A percentile compares a stretch with the other conserved stretches of the same genome.
Evolutionary conservation across 92 coral and sea anemone species (phyloP).

Genomic region (Siderastrea radians): DNA sequence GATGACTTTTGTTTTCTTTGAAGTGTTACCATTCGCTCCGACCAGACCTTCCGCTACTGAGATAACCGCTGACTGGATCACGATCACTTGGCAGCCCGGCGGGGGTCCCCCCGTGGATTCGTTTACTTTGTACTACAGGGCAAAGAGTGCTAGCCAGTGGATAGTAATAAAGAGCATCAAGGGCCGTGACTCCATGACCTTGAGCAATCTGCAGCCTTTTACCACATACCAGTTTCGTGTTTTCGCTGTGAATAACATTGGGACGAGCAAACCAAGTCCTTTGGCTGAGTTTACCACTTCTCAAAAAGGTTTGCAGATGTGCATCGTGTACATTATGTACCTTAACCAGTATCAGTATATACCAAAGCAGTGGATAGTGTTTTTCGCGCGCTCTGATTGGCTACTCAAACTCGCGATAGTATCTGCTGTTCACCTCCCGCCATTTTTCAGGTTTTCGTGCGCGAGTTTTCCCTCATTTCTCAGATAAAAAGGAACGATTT

Average conservation of each 20-base stretch:
- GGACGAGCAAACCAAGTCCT: conserved; percentile 85
- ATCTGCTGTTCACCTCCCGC: too few species aligned
- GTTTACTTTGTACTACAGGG: conserved; percentile 73
- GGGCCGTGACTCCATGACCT: conserved; percentile 71
- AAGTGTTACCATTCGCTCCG: conserved; percentile 93
- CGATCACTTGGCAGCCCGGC: conserved; percentile 85
- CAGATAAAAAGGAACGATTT: too few species aligned
- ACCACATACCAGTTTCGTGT: conserved; percentile 84
- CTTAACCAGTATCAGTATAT: too few species aligned
- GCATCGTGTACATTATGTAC: too few species aligned
- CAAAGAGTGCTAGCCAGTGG: conserved; percentile 74
- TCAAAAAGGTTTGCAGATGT: conserved; percentile 71
- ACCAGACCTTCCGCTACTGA: conserved; percentile 63
- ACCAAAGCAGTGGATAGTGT: too few species aligned
- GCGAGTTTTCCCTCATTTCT: too few species aligned
- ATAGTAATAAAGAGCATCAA: conserved; percentile 47
- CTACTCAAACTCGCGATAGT: too few species aligned
- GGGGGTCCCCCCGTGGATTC: conserved; percentile 74
- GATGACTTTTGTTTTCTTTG: neutral
- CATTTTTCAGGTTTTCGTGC: too few species aligned
- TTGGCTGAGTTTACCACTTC: conserved; percentile 79
- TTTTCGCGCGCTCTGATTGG: too few species aligned
- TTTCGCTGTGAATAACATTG: conserved; percentile 81
- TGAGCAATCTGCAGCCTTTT: conserved; percentile 70
- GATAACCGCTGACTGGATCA: conserved; percentile 71